These are phyloP conservation scores for Lophotis ruficrista DNA, from an alignment of 2,113 vertebrate species.

Conservation along the genomic window DNA sequence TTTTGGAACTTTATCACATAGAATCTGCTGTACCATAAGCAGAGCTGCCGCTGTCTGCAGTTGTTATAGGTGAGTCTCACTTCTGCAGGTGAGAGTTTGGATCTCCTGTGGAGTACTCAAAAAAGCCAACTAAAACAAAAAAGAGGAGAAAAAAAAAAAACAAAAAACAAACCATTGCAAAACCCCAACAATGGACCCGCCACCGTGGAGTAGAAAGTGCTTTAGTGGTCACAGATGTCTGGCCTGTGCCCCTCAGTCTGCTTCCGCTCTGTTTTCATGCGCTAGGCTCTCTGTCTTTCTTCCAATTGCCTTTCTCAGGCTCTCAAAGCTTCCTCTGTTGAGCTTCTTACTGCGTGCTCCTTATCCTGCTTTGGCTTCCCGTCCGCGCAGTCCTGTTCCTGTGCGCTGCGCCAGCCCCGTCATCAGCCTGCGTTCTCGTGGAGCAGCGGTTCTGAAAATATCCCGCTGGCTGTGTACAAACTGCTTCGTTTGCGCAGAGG, in stretches of 20 bases:
- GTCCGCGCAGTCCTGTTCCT: not conserved
- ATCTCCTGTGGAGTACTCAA: not conserved
- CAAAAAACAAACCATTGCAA: not conserved
- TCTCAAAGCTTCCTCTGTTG: constrained; percentile 42
- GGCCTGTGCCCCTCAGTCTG: not conserved
- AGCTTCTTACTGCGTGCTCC: not conserved
- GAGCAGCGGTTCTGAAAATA: fast-evolving
- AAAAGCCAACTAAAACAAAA: not conserved
- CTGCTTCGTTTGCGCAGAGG: no score
- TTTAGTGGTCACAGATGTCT: not conserved
- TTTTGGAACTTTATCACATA: not conserved
- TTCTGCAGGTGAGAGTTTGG: not conserved
- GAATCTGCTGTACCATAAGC: not conserved
- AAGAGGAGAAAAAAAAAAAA: not conserved
- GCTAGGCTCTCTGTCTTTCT: not conserved
- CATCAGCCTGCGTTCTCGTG: fast-evolving
- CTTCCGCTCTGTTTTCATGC: constrained; percentile 23
- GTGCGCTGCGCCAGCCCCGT: not conserved
- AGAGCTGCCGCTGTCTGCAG: not conserved
- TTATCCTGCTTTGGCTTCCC: not conserved
- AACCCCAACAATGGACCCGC: not conserved
- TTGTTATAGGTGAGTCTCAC: not conserved
- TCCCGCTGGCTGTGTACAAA: fast-evolving
- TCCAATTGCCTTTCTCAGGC: not conserved
- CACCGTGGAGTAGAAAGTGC: not conserved